Evolutionary conservation across 2,113 vertebrate genomes (phyloP).

Genomic region (Australoheros scitulus): DNA sequence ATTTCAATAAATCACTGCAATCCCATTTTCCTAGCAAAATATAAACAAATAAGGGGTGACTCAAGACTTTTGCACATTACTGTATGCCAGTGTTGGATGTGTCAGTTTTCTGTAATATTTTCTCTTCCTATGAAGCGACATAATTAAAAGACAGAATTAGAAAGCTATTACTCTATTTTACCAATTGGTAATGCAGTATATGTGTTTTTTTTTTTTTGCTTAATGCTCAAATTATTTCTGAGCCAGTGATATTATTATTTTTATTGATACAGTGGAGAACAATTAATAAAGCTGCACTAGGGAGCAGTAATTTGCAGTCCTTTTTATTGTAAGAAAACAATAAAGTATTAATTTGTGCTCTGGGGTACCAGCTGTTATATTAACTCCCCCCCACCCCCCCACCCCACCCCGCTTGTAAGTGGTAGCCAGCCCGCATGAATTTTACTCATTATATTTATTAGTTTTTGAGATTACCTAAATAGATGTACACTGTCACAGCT

Average conservation of each 20-base stretch:
- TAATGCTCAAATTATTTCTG: slow-evolving; percentile 24
- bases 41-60: background rate
- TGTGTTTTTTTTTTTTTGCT: slow-evolving; percentile 19
- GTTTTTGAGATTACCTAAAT: background rate
- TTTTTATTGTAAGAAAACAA: slow-evolving; percentile 45
- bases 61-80: background rate
- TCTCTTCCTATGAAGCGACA: background rate
- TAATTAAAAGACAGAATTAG: background rate
- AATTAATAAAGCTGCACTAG: slow-evolving; percentile 40
- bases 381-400: background rate
- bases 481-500: background rate
- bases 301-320: slow-evolving; percentile 43
- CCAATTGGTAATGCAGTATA: background rate
- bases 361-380: slow-evolving; percentile 22
- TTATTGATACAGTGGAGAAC: slow-evolving; percentile 48
- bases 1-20: background rate
- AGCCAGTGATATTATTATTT: slow-evolving; percentile 33
- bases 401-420: background rate
- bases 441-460: slow-evolving; percentile 7
- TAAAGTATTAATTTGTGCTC: slow-evolving; percentile 34
- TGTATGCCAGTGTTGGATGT: background rate
- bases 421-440: background rate
- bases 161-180: background rate
- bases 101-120: background rate
- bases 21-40: too few species aligned